Evolutionary conservation across 2,888 invertebrate genomes (phyloP).

Genomic region (Scaptomyza parva): DNA sequence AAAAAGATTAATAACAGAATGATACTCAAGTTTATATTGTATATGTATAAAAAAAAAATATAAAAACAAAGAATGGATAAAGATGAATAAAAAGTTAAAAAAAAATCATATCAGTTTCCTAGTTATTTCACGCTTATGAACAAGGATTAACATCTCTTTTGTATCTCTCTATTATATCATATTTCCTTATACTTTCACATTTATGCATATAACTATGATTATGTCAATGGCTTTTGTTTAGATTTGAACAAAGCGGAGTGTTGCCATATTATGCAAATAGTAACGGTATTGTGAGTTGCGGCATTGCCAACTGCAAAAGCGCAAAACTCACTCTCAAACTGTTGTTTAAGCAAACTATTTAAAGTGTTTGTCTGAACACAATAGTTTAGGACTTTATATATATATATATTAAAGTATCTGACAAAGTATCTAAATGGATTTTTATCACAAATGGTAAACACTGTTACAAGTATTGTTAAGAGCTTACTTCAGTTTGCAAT

Average conservation of each 20-base stretch:
- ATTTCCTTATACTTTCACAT: conserved; percentile 13
- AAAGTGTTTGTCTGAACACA: not conserved
- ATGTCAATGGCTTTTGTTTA: conserved; percentile 10
- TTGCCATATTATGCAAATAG: conserved; percentile 35
- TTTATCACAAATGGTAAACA: conserved; percentile 36
- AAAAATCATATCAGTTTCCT: conserved; percentile 38
- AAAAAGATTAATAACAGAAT: conserved; percentile 37
- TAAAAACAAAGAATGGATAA: conserved; percentile 52
- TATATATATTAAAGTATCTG: not conserved
- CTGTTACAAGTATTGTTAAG: conserved; percentile 38
- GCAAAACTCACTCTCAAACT: conserved; percentile 42
- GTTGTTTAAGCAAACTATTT: not conserved
- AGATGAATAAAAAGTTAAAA: conserved; percentile 64
- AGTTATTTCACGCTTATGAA: not conserved
- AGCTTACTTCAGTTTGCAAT: conserved; percentile 48
- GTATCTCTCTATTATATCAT: not conserved
- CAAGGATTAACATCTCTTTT: not conserved
- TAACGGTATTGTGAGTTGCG: conserved; percentile 34
- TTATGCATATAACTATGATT: not conserved
- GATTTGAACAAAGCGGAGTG: conserved; percentile 21
- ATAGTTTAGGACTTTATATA: not conserved
- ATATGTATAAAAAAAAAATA: conserved; percentile 48
- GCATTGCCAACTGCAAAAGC: conserved; percentile 28
- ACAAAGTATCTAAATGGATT: conserved; percentile 2
- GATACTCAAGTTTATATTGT: conserved; percentile 70